Evolutionary conservation across 2,888 invertebrate genomes (phyloP), one percentile per base, ranked within the genome.

Genomic region (Cyrtodaria siliqua): DNA sequence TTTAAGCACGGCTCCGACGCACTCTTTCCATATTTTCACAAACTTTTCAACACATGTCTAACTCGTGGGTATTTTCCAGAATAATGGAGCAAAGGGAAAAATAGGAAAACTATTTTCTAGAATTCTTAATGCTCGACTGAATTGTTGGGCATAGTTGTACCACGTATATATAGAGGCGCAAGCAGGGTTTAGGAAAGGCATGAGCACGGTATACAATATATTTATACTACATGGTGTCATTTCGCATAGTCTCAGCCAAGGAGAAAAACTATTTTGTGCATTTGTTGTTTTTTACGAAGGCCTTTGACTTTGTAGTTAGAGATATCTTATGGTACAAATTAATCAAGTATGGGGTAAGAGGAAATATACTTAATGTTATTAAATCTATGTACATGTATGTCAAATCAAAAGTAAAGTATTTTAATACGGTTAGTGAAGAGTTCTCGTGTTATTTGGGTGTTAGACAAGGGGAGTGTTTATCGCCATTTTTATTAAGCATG

Each of bases 21-120:
- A 1, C 12, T 72, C 4, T 18, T 64, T 4, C 57, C 64, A 50
- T 40, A 18, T 18, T 47, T 68, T 2, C 20, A 12, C n/a, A 18
- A n/a, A 6, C n/a, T 68, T 1, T 74, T 74, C 40, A 74, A 74
- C 47, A 27, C 16, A 8, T 55, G 56, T 9, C 53, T 73, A 33
- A 8, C 33, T 33, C 33, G 33, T 12, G 33, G 33, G 12, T 33
- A 33, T 33, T 33, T 33, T 12, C 33, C 64, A 24, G 60, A 44
- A 29, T 2, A 2, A 14, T 70, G 64, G 75, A 59, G 55, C 27
- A 50, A 60, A 12, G 69, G 69, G n/a, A 24, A 42, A 23, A 63
- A 2, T 73, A 12, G 53, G 67, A 6, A 68, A 68, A 55, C 49
- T 64, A 16, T 66, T 60, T 49, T 60, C 70, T 1, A 20, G 44